A percentile compares a stretch with the other conserved stretches of the same genome.
phyloP scores from a whole-genome alignment of 2,797 vertebrate genomes.

The Muraenolepis orangiensis region DNA sequence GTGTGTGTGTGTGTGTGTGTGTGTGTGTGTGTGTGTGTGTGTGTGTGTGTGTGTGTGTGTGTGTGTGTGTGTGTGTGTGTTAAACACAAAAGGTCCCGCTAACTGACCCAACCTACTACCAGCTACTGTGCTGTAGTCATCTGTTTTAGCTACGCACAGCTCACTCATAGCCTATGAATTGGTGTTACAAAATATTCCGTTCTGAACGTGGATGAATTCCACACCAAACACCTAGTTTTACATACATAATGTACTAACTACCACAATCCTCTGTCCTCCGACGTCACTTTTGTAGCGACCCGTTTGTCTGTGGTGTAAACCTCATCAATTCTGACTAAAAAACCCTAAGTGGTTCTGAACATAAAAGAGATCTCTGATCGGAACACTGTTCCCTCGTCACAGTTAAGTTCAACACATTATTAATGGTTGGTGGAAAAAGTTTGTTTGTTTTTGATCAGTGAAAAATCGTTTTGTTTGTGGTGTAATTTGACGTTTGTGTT shows the following conservation, averaged over 20 bases:
- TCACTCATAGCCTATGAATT: background rate
- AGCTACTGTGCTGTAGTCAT: no score
- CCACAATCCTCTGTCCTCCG: background rate
- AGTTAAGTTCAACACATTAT: no score
- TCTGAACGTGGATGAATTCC: background rate
- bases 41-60: no score
- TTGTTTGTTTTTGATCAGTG: background rate
- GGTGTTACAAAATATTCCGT: background rate
- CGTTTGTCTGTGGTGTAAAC: background rate
- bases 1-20: background rate
- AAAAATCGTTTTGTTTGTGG: background rate
- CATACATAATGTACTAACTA: background rate
- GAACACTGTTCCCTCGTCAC: no score
- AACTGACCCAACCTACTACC: background rate
- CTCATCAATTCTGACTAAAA: background rate
- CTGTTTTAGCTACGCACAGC: no score
- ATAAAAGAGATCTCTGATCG: background rate
- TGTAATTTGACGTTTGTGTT: background rate
- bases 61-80: background rate
- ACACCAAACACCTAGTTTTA: no score
- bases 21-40: background rate
- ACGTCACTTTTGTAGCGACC: background rate
- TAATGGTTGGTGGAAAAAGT: no score
- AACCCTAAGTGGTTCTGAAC: background rate
- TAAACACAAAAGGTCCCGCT: background rate